phyloP scores from a whole-genome alignment of 2,797 vertebrate genomes.

The Bovichtus variegatus region DNA sequence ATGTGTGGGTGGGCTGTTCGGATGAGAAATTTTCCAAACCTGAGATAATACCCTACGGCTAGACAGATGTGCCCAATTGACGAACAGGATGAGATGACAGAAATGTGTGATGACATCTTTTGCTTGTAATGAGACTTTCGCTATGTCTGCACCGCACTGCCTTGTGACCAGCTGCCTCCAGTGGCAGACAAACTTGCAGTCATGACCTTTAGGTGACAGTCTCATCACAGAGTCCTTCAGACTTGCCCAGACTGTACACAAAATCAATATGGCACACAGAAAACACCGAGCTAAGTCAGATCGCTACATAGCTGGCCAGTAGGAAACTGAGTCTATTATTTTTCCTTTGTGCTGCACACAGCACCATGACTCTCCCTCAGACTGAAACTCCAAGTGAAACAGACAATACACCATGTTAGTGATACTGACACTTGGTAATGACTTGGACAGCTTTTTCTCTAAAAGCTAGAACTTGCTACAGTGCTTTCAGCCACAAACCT shows the following conservation, averaged over 20 bases:
- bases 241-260: constrained; percentile 41
- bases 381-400: constrained; percentile 15
- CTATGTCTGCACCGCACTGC: constrained; percentile 25
- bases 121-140: constrained; percentile 44
- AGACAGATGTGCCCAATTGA: constrained; percentile 23
- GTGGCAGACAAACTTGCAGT: constrained; percentile 52
- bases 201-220: constrained; percentile 57
- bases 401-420: neutral
- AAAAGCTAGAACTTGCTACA: too few species aligned
- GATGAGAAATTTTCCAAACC: constrained; percentile 6
- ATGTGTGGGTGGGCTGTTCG: constrained; percentile 12
- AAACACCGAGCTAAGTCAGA: constrained; percentile 50
- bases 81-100: constrained; percentile 33
- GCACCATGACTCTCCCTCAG: neutral
- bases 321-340: constrained; percentile 34
- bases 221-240: constrained; percentile 58
- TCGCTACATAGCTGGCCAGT: constrained; percentile 21
- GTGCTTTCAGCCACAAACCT: too few species aligned
- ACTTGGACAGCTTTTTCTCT: too few species aligned
- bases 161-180: constrained; percentile 33
- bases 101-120: constrained; percentile 43
- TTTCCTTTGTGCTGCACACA: constrained; percentile 24
- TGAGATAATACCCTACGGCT: constrained; percentile 9
- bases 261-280: constrained; percentile 64
- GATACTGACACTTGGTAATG: neutral